phyloP scores from a whole-genome alignment of 2,888 invertebrate genomes.

The Calameuta idolon region DNA sequence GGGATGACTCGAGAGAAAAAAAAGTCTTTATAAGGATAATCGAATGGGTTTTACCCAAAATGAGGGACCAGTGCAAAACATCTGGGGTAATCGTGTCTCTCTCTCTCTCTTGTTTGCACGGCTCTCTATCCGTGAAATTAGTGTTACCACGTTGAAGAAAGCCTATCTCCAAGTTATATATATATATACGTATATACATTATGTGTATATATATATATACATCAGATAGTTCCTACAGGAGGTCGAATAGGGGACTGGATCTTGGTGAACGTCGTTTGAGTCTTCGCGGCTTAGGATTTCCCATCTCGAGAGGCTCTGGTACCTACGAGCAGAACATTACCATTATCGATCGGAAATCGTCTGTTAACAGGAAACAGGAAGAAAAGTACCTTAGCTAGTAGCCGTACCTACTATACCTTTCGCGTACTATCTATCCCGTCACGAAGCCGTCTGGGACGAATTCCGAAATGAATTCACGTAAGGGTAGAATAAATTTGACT shows the following conservation, averaged over 20 bases:
- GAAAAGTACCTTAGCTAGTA: background rate
- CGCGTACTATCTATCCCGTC: background rate
- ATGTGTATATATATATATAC: background rate
- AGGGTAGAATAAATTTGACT: background rate
- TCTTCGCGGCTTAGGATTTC: background rate
- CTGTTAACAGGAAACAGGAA: background rate
- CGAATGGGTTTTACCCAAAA: background rate
- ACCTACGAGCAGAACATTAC: background rate
- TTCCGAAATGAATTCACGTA: background rate
- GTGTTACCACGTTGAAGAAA: background rate
- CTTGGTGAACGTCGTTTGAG: background rate
- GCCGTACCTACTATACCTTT: background rate
- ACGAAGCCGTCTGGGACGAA: background rate
- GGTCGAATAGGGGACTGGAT: background rate
- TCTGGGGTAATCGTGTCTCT: background rate
- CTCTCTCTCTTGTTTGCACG: background rate
- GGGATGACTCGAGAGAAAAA: background rate
- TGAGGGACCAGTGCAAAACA: background rate
- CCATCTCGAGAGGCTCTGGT: background rate
- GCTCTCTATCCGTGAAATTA: background rate
- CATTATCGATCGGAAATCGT: background rate
- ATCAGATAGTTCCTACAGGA: background rate
- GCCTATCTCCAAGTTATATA: background rate
- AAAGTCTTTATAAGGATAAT: background rate
- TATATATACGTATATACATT: background rate